These are phyloP conservation scores for Tryphoninae sp. DNA, from an alignment of 2,888 invertebrate genomes.

Conservation along the genomic window DNA sequence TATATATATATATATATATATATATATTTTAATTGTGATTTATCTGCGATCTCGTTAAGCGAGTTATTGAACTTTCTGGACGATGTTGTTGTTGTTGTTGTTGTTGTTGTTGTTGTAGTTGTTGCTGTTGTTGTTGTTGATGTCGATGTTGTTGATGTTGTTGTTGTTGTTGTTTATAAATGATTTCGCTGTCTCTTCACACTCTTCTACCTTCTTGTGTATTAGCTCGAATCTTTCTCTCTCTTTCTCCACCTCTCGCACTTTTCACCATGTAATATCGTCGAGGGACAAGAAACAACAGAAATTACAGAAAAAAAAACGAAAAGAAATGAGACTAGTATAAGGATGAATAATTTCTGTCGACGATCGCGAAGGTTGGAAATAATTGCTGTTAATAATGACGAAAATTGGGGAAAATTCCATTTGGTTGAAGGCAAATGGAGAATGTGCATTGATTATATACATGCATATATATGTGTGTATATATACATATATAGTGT, in stretches of 20 bases:
- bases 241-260: conserved; percentile 25
- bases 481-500: background rate
- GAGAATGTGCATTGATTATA: conserved; percentile 14
- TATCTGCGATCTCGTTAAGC: conserved; percentile 50
- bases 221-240: conserved; percentile 23
- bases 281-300: background rate
- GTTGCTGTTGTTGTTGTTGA: conserved; percentile 56
- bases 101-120: conserved; percentile 64
- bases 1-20: conserved; percentile 37
- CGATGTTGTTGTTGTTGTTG: conserved; percentile 57
- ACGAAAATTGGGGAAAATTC: conserved; percentile 18
- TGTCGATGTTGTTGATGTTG: conserved; percentile 63
- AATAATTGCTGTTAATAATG: background rate
- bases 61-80: conserved; percentile 47
- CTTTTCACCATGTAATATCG: background rate
- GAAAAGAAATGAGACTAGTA: background rate
- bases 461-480: conserved; percentile 7
- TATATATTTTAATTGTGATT: conserved; percentile 34
- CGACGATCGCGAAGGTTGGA: background rate
- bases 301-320: conserved; percentile 5
- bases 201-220: conserved; percentile 33
- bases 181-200: conserved; percentile 31
- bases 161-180: conserved; percentile 61
- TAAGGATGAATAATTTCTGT: conserved; percentile 4
- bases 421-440: conserved; percentile 21